Conservation (phyloP, 2,797 vertebrate genomes). For the Danio albolineatus region DNA sequence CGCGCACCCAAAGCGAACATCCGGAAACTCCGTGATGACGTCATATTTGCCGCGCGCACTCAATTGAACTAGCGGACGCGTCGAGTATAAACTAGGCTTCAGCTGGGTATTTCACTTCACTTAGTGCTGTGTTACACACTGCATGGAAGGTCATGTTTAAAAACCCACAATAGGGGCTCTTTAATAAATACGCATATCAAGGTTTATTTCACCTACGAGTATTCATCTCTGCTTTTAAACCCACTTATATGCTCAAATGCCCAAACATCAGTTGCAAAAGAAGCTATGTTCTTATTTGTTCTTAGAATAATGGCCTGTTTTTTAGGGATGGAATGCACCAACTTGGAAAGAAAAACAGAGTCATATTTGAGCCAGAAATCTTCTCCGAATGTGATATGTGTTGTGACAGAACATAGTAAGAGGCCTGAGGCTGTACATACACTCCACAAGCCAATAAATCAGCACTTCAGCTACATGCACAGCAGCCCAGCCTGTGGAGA, state of each 20-base stretch:
- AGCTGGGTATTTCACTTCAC: too few relatives aligned
- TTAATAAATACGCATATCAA: too few relatives aligned
- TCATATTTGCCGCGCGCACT: too few relatives aligned
- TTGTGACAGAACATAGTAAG: conserved; percentile 38
- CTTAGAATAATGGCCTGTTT: conserved; percentile 16
- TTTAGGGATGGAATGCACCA: not conserved
- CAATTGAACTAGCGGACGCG: too few relatives aligned
- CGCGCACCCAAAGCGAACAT: too few relatives aligned
- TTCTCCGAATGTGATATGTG: conserved; percentile 38
- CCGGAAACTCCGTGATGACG: too few relatives aligned
- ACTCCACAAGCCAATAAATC: conserved; percentile 34
- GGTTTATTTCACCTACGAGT: too few relatives aligned
- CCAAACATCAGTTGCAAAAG: conserved; percentile 14
- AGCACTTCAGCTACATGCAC: conserved; percentile 9
- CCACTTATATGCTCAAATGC: not conserved
- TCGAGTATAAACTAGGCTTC: too few relatives aligned
- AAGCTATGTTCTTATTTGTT: conserved; percentile 6
- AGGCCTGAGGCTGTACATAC: conserved; percentile 37
- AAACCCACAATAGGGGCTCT: too few relatives aligned
- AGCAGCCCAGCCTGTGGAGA: conserved; percentile 9
- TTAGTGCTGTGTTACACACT: too few relatives aligned
- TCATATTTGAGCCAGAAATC: conserved; percentile 5
- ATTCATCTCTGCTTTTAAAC: conserved; percentile 21
- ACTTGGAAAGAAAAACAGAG: conserved; percentile 10
- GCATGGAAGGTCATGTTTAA: too few relatives aligned